Conservation (phyloP, 2,888 invertebrate genomes). For the Anoplius nigerrimus region DNA sequence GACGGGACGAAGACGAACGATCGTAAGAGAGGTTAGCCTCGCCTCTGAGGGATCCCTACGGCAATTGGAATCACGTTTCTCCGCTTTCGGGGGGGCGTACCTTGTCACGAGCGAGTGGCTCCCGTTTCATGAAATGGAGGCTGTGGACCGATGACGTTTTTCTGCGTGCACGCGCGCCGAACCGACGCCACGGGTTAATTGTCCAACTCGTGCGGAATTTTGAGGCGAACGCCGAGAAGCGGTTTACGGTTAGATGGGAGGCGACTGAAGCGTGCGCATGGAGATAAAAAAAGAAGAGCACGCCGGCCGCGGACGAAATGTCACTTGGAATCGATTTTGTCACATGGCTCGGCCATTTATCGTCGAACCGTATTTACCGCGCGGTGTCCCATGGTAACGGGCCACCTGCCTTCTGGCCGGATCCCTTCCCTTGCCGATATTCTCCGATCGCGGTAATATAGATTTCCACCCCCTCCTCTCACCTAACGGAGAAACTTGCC, state of each 20-base stretch:
- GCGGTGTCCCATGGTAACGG: constrained; percentile 57
- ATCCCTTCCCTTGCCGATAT: constrained; percentile 27
- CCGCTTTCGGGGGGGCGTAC: constrained; percentile 46
- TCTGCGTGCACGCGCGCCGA: constrained; percentile 8
- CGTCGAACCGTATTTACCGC: constrained; percentile 57
- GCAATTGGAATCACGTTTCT: constrained; percentile 54
- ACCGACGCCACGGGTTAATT: constrained; percentile 8
- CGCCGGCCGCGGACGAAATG: constrained; percentile 59
- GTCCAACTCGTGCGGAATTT: constrained; percentile 54
- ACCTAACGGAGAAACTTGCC: too few relatives aligned
- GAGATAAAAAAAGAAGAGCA: constrained; percentile 31
- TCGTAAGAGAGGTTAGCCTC: constrained; percentile 37
- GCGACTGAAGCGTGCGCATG: constrained; percentile 10
- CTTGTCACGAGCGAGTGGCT: constrained; percentile 42
- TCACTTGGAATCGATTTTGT: constrained; percentile 70
- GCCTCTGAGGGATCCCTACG: constrained; percentile 39
- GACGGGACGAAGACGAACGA: constrained; percentile 51
- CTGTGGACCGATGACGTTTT: constrained; percentile 12
- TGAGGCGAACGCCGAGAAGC: constrained; percentile 39
- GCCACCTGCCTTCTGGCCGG: constrained; percentile 24
- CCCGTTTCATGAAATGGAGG: constrained; percentile 21
- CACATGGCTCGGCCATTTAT: constrained; percentile 64
- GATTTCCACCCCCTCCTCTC: too few relatives aligned
- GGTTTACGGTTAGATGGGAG: neutral
- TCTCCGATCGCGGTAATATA: neutral